Percentiles rank a stretch among this genome's conserved stretches.
Conservation (phyloP, 2,113 vertebrate genomes). For the Pithys albifrons region DNA sequence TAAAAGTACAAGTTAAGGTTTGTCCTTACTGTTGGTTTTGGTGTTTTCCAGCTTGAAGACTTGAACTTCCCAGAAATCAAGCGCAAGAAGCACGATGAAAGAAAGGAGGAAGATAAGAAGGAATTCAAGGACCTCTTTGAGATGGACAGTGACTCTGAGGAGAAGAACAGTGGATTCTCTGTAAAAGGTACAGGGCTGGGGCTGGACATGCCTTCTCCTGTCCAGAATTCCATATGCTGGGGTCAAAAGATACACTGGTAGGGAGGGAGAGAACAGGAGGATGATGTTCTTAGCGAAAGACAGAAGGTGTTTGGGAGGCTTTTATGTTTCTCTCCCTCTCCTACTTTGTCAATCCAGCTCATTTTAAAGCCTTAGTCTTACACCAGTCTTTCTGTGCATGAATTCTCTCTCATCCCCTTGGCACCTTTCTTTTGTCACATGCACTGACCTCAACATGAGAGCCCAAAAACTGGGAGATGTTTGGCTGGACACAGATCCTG, state of each 20-base stretch:
- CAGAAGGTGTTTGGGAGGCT: neutral
- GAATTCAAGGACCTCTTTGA: conserved; percentile 92
- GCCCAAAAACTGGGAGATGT: neutral
- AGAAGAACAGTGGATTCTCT: conserved; percentile 58
- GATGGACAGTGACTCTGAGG: conserved; percentile 82
- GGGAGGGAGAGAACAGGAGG: neutral
- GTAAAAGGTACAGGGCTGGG: conserved; percentile 75
- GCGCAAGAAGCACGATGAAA: conserved; percentile 80
- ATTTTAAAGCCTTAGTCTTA: neutral
- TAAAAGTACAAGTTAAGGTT: neutral
- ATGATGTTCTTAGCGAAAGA: neutral
- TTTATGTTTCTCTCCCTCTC: neutral
- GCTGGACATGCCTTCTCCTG: neutral
- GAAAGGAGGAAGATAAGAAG: conserved; percentile 85
- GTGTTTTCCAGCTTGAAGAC: conserved; percentile 83
- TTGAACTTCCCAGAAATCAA: conserved; percentile 93
- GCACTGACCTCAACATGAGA: neutral
- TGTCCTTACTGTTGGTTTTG: neutral
- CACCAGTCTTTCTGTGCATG: neutral
- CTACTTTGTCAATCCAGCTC: neutral
- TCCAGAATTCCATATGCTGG: neutral
- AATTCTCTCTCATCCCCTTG: neutral
- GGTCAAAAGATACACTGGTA: rapidly evolving
- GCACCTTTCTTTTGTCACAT: neutral
- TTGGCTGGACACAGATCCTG: neutral